Conservation (phyloP, 2,888 invertebrate genomes). For the Amitus sp. region DNA sequence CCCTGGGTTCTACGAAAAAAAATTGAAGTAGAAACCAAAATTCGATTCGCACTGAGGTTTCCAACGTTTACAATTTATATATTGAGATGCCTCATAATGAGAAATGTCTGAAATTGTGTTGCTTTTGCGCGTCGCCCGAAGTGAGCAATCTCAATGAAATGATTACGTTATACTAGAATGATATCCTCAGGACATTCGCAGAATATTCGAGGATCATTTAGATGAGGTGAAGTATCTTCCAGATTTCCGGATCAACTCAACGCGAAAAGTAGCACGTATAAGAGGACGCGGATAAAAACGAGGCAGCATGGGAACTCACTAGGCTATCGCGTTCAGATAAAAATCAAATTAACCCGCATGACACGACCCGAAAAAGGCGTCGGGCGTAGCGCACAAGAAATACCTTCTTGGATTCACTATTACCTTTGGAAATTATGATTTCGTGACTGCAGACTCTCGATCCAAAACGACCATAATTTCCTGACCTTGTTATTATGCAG, state of each 20-base stretch:
- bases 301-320: constrained; percentile 31
- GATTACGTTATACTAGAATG: neutral
- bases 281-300: constrained; percentile 32
- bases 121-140: too few relatives aligned
- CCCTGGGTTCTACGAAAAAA: too few relatives aligned
- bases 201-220: constrained; percentile 19
- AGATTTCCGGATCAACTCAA: constrained; percentile 22
- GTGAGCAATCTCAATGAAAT: too few relatives aligned
- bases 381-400: constrained; percentile 28
- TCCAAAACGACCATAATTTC: constrained; percentile 29
- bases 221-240: constrained; percentile 10
- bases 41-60: too few relatives aligned
- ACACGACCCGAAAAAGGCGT: constrained; percentile 49
- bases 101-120: too few relatives aligned
- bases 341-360: constrained; percentile 59
- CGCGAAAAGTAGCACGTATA: constrained; percentile 23
- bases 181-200: neutral
- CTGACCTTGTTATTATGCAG: constrained; percentile 38
- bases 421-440: constrained; percentile 49
- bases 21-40: too few relatives aligned
- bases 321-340: constrained; percentile 57
- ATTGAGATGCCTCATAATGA: too few relatives aligned
- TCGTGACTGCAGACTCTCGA: constrained; percentile 37
- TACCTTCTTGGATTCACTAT: constrained; percentile 32
- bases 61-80: too few relatives aligned